phyloP scores from a whole-genome alignment of 2,797 vertebrate genomes.

The Acridotheres tristis region DNA sequence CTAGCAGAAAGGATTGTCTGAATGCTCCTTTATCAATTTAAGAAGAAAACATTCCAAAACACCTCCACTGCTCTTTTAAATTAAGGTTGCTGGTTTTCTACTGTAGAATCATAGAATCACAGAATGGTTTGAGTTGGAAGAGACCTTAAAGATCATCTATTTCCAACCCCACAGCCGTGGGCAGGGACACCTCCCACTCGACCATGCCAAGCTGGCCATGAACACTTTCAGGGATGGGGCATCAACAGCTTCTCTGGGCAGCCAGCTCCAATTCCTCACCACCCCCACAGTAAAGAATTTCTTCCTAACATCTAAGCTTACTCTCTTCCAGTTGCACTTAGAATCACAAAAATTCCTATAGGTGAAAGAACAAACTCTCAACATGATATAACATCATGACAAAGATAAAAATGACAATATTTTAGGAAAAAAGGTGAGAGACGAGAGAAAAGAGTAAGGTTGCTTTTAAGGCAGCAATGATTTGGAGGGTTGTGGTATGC shows the following conservation, averaged over 20 bases:
- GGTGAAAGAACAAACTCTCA: neutral
- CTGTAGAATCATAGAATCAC: neutral
- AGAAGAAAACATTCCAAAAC: neutral
- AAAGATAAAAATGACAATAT: neutral
- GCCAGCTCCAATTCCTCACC: neutral
- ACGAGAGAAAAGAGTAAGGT: neutral
- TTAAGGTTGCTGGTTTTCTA: neutral
- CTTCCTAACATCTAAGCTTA: neutral
- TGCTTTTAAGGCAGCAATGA: neutral
- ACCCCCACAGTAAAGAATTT: neutral
- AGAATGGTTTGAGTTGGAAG: neutral
- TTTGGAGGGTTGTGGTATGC: neutral
- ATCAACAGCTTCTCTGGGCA: neutral
- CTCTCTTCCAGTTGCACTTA: neutral
- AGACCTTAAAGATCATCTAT: neutral
- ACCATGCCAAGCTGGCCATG: neutral
- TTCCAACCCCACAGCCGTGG: accelerated
- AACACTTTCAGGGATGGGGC: too few relatives aligned
- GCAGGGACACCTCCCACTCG: neutral
- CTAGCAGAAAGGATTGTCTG: neutral
- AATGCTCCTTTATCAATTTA: neutral
- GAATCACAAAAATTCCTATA: neutral
- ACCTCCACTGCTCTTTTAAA: neutral
- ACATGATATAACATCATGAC: neutral
- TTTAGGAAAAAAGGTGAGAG: neutral